Base-by-base conservation (phyloP, 1,140 invertebrate genomes). In the Aphelinus atriplicis region DNA sequence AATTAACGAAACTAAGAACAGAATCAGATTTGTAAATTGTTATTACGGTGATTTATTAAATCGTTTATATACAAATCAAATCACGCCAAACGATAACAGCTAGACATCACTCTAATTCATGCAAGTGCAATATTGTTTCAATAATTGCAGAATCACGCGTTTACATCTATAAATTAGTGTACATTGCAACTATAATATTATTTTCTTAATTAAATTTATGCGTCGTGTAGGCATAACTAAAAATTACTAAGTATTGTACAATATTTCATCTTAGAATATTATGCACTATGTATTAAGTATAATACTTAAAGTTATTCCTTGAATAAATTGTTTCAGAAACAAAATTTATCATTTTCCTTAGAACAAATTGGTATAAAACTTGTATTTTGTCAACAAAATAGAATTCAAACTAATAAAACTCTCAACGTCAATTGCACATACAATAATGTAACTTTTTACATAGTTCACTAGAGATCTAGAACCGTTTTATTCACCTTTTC, bases 61-160 rank as follows among this genome's bases (percentile, higher is more conserved):
- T 51, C 70, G n/a, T 50, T 67, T 71, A 46, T 77, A 10, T 76
- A 71, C 65, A 78, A 69, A 70, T 61, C 56, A 58, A 9, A 64
- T 67, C 7, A 43, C 47, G 53, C 6, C 7, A 57, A 71, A 67
- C 45, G 56, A 67, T 76, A 68, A 67, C 66, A 62, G 63, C 69
- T 62, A 71, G 62, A 26, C n/a, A 46, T 65, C 70, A 57, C 57
- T 76, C 45, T 58, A 71, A 71, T 68, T 43, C 69, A 60, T 58
- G 46, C 45, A 67, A 71, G 50, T 68, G 58, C 63, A 76, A 72
- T 61, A 67, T 57, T 66, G 47, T 53, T 48, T 67, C 62, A 5
- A 70, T 63, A 64, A 48, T 65, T 58, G 26, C 46, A 70, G 42
- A 75, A 65, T 75, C 62, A 46, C 57, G 46, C 57, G 65, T 57